Evolutionary conservation across 2,113 vertebrate genomes (phyloP).

Genomic region (Vombatus ursinus): DNA sequence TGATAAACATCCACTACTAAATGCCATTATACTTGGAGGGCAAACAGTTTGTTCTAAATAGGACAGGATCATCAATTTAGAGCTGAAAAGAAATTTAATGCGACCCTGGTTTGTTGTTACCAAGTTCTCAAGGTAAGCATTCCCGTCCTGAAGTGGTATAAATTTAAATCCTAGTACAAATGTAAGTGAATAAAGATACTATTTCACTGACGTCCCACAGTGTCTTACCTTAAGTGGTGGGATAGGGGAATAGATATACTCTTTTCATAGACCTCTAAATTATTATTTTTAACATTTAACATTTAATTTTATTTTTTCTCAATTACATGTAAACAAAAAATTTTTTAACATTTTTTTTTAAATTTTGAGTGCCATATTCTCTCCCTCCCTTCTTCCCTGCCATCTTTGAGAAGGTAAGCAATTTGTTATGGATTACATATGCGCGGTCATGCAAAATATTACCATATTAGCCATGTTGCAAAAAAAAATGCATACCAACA

Average conservation of each 20-base stretch:
- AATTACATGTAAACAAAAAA: neutral
- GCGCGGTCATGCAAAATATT: neutral
- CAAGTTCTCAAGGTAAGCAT: neutral
- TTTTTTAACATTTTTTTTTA: neutral
- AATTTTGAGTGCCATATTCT: neutral
- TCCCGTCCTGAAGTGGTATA: too few relatives aligned
- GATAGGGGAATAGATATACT: neutral
- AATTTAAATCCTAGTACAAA: neutral
- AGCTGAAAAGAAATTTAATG: neutral
- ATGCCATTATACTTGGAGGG: neutral
- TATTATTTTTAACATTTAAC: neutral
- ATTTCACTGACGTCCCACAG: neutral
- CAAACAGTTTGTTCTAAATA: neutral
- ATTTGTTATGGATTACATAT: neutral
- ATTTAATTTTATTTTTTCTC: neutral
- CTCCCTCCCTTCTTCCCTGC: neutral
- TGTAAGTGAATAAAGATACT: neutral
- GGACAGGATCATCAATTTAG: neutral
- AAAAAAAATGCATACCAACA: neutral
- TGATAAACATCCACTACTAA: neutral
- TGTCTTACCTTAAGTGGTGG: neutral
- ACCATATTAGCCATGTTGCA: neutral
- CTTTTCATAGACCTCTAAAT: neutral
- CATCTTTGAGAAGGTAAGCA: neutral
- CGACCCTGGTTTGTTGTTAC: neutral